A percentile compares a stretch with the other conserved stretches of the same genome.
Evolutionary conservation across 2,888 invertebrate genomes (phyloP).

Genomic region (Agrochola circellaris): DNA sequence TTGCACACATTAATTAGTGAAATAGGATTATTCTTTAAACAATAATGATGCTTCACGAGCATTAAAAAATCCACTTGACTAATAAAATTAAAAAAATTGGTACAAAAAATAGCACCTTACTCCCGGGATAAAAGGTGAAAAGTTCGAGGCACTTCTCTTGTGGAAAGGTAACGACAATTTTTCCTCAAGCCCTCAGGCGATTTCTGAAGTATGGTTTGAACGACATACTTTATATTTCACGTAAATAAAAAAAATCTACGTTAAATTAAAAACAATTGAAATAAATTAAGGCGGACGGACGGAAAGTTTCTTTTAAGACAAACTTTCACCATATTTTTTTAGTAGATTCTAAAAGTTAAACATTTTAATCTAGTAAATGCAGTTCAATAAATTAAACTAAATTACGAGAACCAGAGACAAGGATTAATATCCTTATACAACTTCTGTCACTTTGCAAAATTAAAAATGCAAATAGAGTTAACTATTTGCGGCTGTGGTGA

Average conservation of each 20-base stretch:
- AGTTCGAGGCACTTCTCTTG: neutral
- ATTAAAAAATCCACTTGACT: neutral
- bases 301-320: neutral
- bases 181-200: constrained; percentile 1
- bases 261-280: neutral
- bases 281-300: neutral
- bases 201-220: neutral
- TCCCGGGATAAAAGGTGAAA: constrained; percentile 2
- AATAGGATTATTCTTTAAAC: constrained; percentile 46
- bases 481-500: constrained; percentile 10
- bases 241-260: neutral
- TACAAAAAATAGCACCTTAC: neutral
- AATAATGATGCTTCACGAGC: constrained; percentile 2
- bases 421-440: constrained; percentile 35
- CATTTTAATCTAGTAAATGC: constrained; percentile 9
- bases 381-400: constrained; percentile 43
- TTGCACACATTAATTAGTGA: constrained; percentile 64
- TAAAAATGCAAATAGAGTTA: constrained; percentile 47
- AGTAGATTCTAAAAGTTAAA: neutral
- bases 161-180: neutral
- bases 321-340: constrained; percentile 1
- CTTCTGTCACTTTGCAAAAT: constrained; percentile 44
- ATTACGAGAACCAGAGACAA: constrained; percentile 21
- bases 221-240: neutral
- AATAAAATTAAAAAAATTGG: neutral